phyloP scores from a whole-genome alignment of 30 jellyfish, hydroid and myxozoan genomes.

The Sanderia malayensis region DNA sequence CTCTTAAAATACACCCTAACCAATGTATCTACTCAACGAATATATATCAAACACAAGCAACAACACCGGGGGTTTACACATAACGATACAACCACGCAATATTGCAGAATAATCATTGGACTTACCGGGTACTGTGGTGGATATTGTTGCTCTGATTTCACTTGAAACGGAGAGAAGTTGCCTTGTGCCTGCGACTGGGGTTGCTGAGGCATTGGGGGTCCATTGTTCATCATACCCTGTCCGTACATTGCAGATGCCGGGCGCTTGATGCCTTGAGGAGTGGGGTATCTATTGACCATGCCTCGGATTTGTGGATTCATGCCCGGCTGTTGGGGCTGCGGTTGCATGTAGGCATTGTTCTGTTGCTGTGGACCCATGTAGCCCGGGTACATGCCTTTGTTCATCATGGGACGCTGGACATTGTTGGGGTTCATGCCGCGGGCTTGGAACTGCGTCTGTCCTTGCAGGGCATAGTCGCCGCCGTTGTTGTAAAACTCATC shows the following conservation, averaged over 20 bases:
- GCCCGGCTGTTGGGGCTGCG: constrained; percentile 63
- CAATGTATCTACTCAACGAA: too few relatives aligned
- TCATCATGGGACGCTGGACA: constrained; percentile 70
- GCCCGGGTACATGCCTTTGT: constrained; percentile 79
- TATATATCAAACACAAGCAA: too few relatives aligned
- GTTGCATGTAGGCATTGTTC: constrained; percentile 65
- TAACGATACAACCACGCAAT: too few relatives aligned
- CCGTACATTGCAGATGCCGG: constrained; percentile 86
- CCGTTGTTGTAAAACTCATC: constrained; percentile 70
- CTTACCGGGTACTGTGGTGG: constrained; percentile 97
- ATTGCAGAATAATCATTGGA: too few relatives aligned
- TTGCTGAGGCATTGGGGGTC: constrained; percentile 91
- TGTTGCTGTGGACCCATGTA: constrained; percentile 86
- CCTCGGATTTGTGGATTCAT: constrained; percentile 70
- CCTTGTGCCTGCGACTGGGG: constrained; percentile 73
- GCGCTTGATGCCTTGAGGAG: constrained; percentile 75
- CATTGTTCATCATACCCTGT: constrained; percentile 67
- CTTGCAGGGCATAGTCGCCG: constrained; percentile 93
- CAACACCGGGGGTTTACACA: too few relatives aligned
- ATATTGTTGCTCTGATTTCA: constrained; percentile 70
- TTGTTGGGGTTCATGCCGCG: constrained; percentile 76
- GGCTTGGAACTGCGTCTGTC: constrained; percentile 96
- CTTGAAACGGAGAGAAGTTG: constrained; percentile 60
- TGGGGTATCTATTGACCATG: constrained; percentile 70
- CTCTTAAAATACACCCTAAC: too few relatives aligned